Percentiles rank a stretch among this genome's conserved stretches.
phyloP scores from a whole-genome alignment of 2,888 invertebrate genomes.

The Hemicrepidius hirtus region DNA sequence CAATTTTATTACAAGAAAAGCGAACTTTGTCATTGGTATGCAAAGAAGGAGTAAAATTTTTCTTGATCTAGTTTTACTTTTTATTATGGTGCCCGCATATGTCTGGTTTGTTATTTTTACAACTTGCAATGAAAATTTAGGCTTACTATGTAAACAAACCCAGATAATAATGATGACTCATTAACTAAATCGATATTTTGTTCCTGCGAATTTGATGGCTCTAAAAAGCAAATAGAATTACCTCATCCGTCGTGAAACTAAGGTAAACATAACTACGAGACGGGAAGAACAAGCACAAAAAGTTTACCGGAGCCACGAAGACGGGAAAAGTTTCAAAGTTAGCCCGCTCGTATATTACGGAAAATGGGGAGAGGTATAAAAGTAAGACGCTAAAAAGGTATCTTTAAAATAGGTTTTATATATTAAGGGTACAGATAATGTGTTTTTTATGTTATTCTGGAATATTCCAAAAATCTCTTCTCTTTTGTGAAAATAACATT shows the following conservation, averaged over 20 bases:
- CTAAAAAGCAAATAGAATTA: constrained; percentile 56
- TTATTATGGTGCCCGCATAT: no score
- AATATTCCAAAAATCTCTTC: constrained; percentile 21
- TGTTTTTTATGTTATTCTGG: constrained; percentile 40
- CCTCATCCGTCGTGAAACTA: constrained; percentile 55
- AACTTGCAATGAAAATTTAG: not conserved
- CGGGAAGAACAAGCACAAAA: constrained; percentile 58
- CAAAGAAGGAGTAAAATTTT: constrained; percentile 3
- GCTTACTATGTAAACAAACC: not conserved
- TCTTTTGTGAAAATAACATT: not conserved
- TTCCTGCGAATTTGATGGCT: constrained; percentile 48
- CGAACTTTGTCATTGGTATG: constrained; percentile 21
- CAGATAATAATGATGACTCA: constrained; percentile 36
- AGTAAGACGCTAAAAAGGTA: constrained; percentile 55
- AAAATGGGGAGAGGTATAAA: constrained; percentile 54
- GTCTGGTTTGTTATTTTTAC: no score
- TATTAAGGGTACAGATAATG: constrained; percentile 42
- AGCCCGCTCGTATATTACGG: constrained; percentile 58
- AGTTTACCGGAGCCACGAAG: constrained; percentile 56
- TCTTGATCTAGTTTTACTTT: not conserved
- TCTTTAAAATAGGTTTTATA: constrained; percentile 53
- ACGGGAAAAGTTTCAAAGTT: constrained; percentile 59
- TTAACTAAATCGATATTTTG: constrained; percentile 48
- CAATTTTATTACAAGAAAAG: constrained; percentile 39
- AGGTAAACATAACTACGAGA: constrained; percentile 59